Evolutionary conservation across 2,797 vertebrate genomes (phyloP).

Genomic region (Protosalanx chinensis): DNA sequence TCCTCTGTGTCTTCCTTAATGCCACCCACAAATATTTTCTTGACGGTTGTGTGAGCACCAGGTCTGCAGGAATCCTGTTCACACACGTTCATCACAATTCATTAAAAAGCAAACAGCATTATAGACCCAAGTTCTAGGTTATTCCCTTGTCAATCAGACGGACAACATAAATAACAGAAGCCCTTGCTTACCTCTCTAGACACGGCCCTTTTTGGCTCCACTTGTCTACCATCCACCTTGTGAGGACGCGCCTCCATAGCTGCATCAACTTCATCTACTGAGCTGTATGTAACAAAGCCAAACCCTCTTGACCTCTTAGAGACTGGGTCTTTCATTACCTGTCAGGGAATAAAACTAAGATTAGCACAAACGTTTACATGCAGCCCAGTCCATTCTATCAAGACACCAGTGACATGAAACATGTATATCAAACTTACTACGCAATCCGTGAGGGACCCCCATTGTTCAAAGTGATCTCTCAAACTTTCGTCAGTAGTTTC

Average conservation of each 20-base stretch:
- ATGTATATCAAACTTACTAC: constrained; percentile 77
- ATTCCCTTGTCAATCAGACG: not conserved
- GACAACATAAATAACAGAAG: not conserved
- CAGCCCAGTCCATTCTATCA: not conserved
- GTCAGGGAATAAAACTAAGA: not conserved
- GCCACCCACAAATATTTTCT: constrained; percentile 96
- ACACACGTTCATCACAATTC: not conserved
- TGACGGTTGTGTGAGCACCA: constrained; percentile 92
- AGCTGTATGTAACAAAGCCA: constrained; percentile 91
- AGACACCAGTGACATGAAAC: not conserved
- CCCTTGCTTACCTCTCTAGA: constrained; percentile 81
- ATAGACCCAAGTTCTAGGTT: not conserved
- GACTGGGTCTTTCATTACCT: constrained; percentile 93
- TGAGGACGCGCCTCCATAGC: constrained; percentile 91
- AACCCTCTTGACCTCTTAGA: constrained; percentile 91
- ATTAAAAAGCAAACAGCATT: not conserved
- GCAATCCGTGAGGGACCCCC: constrained; percentile 92
- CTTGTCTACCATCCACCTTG: constrained; percentile 91
- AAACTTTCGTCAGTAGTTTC: constrained; percentile 95
- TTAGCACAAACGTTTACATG: not conserved
- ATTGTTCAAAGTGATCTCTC: constrained; percentile 91
- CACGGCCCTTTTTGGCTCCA: constrained; percentile 93
- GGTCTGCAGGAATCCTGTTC: constrained; percentile 89
- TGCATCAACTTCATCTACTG: constrained; percentile 87
- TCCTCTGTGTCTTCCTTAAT: constrained; percentile 98